Base-by-base conservation (phyloP, 64 coral and sea anemone species). In the Astreopora myriophthalma region DNA sequence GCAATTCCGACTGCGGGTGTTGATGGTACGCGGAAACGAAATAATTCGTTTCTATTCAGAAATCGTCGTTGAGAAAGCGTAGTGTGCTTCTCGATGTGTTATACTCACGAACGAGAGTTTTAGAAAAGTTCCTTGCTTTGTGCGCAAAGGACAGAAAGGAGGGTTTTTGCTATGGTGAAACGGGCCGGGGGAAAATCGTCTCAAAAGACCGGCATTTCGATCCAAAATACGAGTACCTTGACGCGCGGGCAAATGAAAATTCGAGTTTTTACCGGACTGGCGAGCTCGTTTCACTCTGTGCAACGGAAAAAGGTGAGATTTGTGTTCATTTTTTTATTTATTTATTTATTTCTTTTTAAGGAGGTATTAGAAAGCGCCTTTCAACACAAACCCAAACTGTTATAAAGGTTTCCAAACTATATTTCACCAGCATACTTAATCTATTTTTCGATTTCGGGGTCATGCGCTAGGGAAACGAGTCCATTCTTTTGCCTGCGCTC, bases 161-260 rank as follows among this genome's bases (percentile, higher is more conserved):
- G 55, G 32, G 25, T 11, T 32, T 92, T 65, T 46, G 84, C 23
- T 5, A 96, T 96, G 91, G 95, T 89, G 25, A 96, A 94, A 33
- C 87, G 91, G 19, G n/a, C n/a, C n/a, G 75, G 68, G 14, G 77
- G 63, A 20, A 85, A 67, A 55, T 79, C 90, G 3, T 60, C 75
- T 2, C 51, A 79, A 48, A 97, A 82, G 30, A 85, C 48, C 27
- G 87, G 95, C 3, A 86, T 97, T 25, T 94, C 95, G 55, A 89
- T 97, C 14, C 91, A 94, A 73, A 90, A 97, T 24, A 94, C 95
- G 16, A 87, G 73, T 1, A 74, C 95, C 0, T 62, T 97, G 1
- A 94, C 95, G 9, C 93, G 89, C 1, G 95, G 95, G 68, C 91
- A 93, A 58, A 91, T 92, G 80, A 71, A 92, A 63, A 97, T 97